Conservation (phyloP, 2,888 invertebrate genomes). For the Orchesella flavescens region DNA sequence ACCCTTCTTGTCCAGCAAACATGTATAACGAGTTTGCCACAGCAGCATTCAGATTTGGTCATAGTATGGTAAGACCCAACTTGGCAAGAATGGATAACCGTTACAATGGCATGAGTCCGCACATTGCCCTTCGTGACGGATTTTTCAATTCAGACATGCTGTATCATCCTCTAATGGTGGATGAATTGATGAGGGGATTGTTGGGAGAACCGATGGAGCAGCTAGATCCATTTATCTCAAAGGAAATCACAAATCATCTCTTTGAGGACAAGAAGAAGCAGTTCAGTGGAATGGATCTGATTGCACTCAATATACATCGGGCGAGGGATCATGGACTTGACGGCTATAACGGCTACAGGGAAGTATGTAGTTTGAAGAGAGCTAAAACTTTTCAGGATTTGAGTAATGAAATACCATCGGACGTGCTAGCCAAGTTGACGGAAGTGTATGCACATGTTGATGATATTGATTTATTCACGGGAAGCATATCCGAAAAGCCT, state of each 20-base stretch:
- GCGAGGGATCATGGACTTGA: conserved; percentile 80
- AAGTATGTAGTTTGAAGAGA: conserved; percentile 89
- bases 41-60: conserved; percentile 93
- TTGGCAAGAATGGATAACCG: conserved; percentile 86
- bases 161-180: conserved; percentile 83
- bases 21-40: conserved; percentile 92
- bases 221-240: conserved; percentile 90
- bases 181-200: conserved; percentile 89
- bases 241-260: conserved; percentile 94
- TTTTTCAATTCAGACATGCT: conserved; percentile 94
- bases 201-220: conserved; percentile 94
- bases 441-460: conserved; percentile 86
- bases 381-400: conserved; percentile 91
- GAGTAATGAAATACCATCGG: conserved; percentile 87
- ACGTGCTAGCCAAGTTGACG: conserved; percentile 75
- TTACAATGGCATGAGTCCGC: conserved; percentile 88
- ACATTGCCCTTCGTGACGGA: conserved; percentile 87
- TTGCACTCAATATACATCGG: conserved; percentile 92
- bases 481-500: conserved; percentile 91
- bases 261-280: conserved; percentile 92
- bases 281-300: conserved; percentile 92
- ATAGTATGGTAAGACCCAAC: conserved; percentile 89
- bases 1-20: conserved; percentile 89
- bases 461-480: conserved; percentile 96
- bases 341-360: conserved; percentile 92